Conservation (phyloP, 2,797 vertebrate species). For the Sandelia bainsii region DNA sequence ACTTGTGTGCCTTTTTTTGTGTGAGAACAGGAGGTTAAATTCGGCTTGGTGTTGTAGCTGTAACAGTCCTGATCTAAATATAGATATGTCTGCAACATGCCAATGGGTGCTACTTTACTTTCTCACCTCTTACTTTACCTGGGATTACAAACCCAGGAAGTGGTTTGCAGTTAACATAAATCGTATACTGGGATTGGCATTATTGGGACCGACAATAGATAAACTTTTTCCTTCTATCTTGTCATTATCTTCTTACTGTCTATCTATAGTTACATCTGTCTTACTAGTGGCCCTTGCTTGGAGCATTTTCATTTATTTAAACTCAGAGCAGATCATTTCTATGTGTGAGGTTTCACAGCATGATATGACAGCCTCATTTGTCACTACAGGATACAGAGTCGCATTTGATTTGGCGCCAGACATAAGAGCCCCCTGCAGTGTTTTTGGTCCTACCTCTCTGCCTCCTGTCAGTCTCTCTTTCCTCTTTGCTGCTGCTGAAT, state of each 20-base stretch:
- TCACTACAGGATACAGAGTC: slow-evolving; percentile 33
- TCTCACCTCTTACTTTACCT: slow-evolving; percentile 60
- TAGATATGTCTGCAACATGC: slow-evolving; percentile 76
- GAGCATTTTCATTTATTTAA: slow-evolving; percentile 10
- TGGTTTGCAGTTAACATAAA: background rate
- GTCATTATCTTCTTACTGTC: too few species aligned
- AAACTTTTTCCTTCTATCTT: background rate
- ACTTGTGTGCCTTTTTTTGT: slow-evolving; percentile 32
- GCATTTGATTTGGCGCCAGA: slow-evolving; percentile 57
- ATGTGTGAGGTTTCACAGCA: slow-evolving; percentile 11
- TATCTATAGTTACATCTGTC: too few species aligned
- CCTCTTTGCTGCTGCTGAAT: slow-evolving; percentile 41
- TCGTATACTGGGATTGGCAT: background rate
- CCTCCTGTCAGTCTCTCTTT: slow-evolving; percentile 29
- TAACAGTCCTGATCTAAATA: slow-evolving; percentile 81
- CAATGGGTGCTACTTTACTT: slow-evolving; percentile 59
- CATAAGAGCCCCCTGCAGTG: slow-evolving; percentile 53
- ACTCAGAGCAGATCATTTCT: slow-evolving; percentile 27
- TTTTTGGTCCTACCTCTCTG: slow-evolving; percentile 41
- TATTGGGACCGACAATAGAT: background rate
- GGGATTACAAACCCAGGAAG: slow-evolving; percentile 22
- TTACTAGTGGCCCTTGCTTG: slow-evolving; percentile 4
- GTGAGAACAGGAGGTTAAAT: slow-evolving; percentile 69
- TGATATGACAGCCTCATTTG: slow-evolving; percentile 21
- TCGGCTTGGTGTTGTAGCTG: slow-evolving; percentile 74